Evolutionary conservation across 35 echinoderm and acorn worm species (phyloP).

Genomic region (Ophioderma brevispina): DNA sequence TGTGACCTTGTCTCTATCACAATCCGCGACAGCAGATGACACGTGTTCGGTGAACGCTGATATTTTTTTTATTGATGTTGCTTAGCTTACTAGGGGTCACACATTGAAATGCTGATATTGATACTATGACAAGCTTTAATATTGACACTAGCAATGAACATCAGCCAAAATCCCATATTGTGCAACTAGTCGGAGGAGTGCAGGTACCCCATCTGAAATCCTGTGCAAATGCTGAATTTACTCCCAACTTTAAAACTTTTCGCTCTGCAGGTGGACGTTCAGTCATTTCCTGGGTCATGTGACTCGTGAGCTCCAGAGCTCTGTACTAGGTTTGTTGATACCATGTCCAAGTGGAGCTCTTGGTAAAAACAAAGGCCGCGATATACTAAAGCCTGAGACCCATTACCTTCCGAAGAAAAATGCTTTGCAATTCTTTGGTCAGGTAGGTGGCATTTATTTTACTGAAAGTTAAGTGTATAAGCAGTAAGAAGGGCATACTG

Average conservation of each 20-base stretch:
- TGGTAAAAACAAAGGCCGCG: constrained; percentile 48
- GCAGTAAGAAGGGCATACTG: too few species aligned
- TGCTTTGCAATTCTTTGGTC: constrained; percentile 77
- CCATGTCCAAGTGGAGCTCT: constrained; percentile 55
- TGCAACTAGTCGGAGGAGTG: not conserved
- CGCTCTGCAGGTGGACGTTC: constrained; percentile 60
- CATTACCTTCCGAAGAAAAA: constrained; percentile 74
- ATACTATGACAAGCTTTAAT: too few species aligned
- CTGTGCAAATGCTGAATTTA: too few species aligned
- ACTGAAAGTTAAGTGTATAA: not conserved
- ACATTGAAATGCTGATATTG: too few species aligned
- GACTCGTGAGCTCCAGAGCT: constrained; percentile 62
- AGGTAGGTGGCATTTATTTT: constrained; percentile 29
- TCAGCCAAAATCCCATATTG: too few species aligned
- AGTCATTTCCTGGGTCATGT: constrained; percentile 78
- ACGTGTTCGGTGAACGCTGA: too few species aligned
- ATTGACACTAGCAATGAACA: too few species aligned
- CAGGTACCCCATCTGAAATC: not conserved
- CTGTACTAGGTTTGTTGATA: constrained; percentile 56
- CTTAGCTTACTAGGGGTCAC: too few species aligned
- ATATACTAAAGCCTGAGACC: constrained; percentile 55
- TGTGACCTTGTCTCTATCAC: too few species aligned
- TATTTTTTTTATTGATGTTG: too few species aligned
- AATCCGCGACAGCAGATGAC: too few species aligned
- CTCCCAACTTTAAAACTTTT: too few species aligned